Percentiles rank a stretch among this genome's conserved stretches.
These are phyloP conservation scores for Epinephelus moara DNA, from an alignment of 2,113 vertebrate genomes.

Conservation along the genomic window DNA sequence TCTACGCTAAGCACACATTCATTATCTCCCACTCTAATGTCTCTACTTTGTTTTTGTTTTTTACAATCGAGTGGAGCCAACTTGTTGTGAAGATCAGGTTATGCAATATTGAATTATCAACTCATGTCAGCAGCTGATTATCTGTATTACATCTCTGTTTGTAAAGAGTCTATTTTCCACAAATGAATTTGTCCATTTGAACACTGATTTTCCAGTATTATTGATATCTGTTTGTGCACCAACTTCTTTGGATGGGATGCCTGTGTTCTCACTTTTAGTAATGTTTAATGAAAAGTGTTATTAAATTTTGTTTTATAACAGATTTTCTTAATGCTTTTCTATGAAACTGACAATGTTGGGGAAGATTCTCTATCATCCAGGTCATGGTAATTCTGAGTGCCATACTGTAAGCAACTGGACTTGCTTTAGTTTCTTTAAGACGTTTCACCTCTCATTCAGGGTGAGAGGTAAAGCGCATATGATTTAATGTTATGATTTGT, in stretches of 20 bases:
- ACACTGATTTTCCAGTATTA: not conserved
- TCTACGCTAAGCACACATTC: slow-evolving; percentile 32
- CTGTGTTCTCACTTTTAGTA: not conserved
- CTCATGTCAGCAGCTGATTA: not conserved
- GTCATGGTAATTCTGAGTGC: no score
- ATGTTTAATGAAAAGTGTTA: not conserved
- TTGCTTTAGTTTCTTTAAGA: no score
- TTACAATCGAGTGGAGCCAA: slow-evolving; percentile 2
- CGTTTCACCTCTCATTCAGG: no score
- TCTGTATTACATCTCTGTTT: slow-evolving; percentile 21
- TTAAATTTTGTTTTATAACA: not conserved
- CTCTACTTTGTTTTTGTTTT: not conserved
- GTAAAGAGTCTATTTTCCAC: slow-evolving; percentile 12
- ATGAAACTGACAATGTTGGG: not conserved
- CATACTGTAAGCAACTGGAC: no score
- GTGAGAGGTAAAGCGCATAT: not conserved
- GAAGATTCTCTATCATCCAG: no score
- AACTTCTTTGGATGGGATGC: no score
- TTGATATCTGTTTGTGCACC: not conserved
- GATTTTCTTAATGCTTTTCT: not conserved
- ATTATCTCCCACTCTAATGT: slow-evolving; percentile 41
- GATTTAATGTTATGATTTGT: slow-evolving; percentile 5
- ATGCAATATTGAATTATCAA: slow-evolving; percentile 29
- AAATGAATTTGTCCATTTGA: not conserved
- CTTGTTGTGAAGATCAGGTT: not conserved